These are phyloP conservation scores for Variabilichromis moorii DNA, from an alignment of 2,113 vertebrate genomes.

Conservation along the genomic window DNA sequence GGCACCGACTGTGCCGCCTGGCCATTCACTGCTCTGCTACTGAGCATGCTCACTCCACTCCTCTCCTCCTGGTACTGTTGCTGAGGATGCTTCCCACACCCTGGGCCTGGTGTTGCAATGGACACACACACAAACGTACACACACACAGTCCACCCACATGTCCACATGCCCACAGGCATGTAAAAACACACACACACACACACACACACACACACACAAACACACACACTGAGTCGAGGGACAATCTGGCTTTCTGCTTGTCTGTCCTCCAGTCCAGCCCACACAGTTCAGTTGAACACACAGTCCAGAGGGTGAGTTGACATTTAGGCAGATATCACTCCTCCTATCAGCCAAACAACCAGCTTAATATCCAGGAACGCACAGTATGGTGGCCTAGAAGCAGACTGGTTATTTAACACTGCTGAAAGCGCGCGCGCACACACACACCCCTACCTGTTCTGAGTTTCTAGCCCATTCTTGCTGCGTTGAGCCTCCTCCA, in stretches of 20 bases:
- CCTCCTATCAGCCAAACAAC: constrained; percentile 36
- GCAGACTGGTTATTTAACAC: not conserved
- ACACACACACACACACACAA: not conserved
- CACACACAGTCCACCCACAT: constrained; percentile 47
- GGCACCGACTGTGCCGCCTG: not conserved
- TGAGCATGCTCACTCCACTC: constrained; percentile 49
- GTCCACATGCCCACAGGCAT: constrained; percentile 58
- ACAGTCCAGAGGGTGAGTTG: constrained; percentile 63
- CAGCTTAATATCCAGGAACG: constrained; percentile 38
- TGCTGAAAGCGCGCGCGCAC: not conserved
- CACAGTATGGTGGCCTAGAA: constrained; percentile 37
- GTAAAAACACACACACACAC: not conserved
- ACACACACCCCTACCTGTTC: constrained; percentile 64
- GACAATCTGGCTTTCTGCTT: constrained; percentile 65
- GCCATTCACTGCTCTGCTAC: constrained; percentile 32
- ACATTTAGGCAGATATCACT: constrained; percentile 66
- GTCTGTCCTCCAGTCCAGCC: constrained; percentile 57
- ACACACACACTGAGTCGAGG: constrained; percentile 18
- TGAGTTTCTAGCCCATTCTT: constrained; percentile 79
- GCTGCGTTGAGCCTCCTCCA: constrained; percentile 79
- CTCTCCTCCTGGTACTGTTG: constrained; percentile 53
- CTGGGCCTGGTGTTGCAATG: constrained; percentile 56
- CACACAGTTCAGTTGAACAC: constrained; percentile 53
- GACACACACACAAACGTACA: constrained; percentile 32
- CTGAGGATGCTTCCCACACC: constrained; percentile 61